phyloP scores from a whole-genome alignment of 2,113 vertebrate genomes.

The Trogon surrucura region DNA sequence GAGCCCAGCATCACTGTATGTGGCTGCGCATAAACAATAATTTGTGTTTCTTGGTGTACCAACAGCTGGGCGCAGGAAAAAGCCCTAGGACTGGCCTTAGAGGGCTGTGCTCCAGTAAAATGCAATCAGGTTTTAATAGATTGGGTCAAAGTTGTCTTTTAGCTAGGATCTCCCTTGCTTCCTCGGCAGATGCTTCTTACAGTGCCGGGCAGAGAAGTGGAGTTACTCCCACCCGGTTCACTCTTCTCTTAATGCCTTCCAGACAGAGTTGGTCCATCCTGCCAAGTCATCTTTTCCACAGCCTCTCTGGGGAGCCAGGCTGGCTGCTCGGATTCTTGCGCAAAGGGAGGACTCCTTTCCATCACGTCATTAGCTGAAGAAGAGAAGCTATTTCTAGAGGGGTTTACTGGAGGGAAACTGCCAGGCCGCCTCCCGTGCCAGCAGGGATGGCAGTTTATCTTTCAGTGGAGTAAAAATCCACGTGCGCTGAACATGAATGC shows the following conservation, averaged over 20 bases:
- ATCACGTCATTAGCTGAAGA: neutral
- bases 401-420: neutral
- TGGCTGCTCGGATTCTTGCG: neutral
- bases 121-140: neutral
- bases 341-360: neutral
- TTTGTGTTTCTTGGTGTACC: neutral
- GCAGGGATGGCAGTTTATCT: neutral
- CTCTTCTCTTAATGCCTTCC: neutral
- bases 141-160: neutral
- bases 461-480: neutral
- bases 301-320: neutral
- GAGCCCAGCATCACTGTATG: neutral
- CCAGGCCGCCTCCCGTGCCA: slow-evolving; percentile 5
- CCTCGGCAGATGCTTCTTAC: neutral
- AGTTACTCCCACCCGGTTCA: neutral
- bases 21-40: neutral
- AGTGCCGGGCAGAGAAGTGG: neutral
- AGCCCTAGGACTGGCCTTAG: neutral
- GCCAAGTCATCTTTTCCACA: neutral
- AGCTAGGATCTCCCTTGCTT: neutral
- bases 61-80: neutral
- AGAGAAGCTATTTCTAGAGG: slow-evolving; percentile 26
- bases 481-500: accelerated
- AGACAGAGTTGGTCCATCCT: neutral
- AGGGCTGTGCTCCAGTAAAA: neutral